Conservation (phyloP, 2,797 vertebrate species). For the Crenichthys baileyi region DNA sequence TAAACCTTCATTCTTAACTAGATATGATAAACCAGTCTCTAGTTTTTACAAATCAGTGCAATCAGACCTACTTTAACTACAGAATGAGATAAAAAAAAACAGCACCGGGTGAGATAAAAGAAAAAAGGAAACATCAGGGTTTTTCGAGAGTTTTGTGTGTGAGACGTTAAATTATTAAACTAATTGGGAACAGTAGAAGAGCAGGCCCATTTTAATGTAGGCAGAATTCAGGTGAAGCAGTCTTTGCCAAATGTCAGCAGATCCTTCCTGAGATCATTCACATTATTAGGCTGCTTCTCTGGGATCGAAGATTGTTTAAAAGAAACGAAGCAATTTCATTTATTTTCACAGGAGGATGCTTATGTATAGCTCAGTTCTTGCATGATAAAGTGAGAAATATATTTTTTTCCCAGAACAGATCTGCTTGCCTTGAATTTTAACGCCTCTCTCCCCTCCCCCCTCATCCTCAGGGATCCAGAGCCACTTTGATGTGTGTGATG, state of each 20-base stretch:
- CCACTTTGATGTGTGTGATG: slow-evolving; percentile 72
- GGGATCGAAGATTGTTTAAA: neutral
- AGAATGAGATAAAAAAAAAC: neutral
- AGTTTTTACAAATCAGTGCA: neutral
- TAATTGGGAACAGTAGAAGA: neutral
- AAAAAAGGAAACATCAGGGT: neutral
- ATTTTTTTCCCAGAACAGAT: slow-evolving; percentile 3
- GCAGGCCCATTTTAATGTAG: neutral
- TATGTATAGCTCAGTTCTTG: neutral
- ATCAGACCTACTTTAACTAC: neutral
- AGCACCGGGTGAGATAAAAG: neutral
- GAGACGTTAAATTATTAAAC: neutral
- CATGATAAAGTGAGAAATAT: slow-evolving; percentile 4
- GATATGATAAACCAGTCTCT: neutral
- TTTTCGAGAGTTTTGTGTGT: neutral
- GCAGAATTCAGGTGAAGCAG: neutral
- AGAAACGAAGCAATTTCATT: neutral
- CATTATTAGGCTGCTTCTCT: neutral
- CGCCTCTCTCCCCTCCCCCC: slow-evolving; percentile 32
- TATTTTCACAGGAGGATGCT: neutral
- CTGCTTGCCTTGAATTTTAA: slow-evolving; percentile 44
- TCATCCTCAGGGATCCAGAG: slow-evolving; percentile 63
- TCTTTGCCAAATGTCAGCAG: slow-evolving; percentile 59
- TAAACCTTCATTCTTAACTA: neutral
- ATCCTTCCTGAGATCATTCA: slow-evolving; percentile 9